Percentiles rank a stretch among this genome's conserved stretches.
phyloP scores from a whole-genome alignment of 2,113 vertebrate genomes.

The Grammomys dolichurus region DNA sequence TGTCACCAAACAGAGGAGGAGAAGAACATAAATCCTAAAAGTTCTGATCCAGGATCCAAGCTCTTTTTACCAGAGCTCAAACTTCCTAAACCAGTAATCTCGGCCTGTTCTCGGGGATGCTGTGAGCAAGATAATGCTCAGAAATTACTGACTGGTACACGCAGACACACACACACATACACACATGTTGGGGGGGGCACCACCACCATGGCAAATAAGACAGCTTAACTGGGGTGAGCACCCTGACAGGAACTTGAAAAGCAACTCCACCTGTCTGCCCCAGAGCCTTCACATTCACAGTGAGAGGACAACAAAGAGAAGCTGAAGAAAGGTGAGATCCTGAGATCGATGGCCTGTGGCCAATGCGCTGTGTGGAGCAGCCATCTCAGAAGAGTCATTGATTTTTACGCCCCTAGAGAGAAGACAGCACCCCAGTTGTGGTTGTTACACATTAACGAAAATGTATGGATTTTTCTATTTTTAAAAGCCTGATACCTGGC shows the following conservation, averaged over 20 bases:
- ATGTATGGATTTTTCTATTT: conserved; percentile 14
- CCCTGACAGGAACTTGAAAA: too few relatives aligned
- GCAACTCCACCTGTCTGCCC: too few relatives aligned
- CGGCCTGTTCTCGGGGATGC: not conserved
- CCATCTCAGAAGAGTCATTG: not conserved
- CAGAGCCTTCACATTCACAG: too few relatives aligned
- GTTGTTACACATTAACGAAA: not conserved
- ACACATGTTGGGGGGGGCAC: not conserved
- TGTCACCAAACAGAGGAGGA: not conserved
- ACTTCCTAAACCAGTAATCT: not conserved
- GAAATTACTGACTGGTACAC: too few relatives aligned
- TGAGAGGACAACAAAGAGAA: not conserved
- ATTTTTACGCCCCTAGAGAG: not conserved
- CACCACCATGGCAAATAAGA: not conserved
- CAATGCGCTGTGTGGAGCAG: not conserved
- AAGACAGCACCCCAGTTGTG: not conserved
- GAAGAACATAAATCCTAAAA: too few relatives aligned
- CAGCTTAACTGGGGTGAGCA: rapidly evolving
- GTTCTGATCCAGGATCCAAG: too few relatives aligned
- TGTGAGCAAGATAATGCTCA: rapidly evolving
- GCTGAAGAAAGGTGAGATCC: not conserved
- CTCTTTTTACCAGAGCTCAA: not conserved
- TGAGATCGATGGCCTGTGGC: not conserved
- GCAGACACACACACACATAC: not conserved
- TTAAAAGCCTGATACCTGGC: not conserved